These are phyloP conservation scores for Orchesella flavescens DNA, from an alignment of 2,888 invertebrate genomes.

Conservation along the genomic window DNA sequence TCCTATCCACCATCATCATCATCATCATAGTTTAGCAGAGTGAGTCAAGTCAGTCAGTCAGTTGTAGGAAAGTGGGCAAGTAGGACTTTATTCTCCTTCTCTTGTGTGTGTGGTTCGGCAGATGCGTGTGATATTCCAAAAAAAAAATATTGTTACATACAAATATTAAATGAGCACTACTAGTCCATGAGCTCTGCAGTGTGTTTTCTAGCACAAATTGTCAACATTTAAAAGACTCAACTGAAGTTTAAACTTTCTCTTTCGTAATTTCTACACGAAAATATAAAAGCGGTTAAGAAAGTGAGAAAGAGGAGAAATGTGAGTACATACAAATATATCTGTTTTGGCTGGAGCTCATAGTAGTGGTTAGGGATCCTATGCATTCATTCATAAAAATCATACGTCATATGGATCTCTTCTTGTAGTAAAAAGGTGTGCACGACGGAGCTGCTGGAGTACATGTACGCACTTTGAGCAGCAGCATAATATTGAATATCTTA, in stretches of 20 bases:
- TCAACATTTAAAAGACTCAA: not conserved
- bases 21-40: not conserved
- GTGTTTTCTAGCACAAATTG: not conserved
- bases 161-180: not conserved
- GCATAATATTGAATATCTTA: not conserved
- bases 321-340: not conserved
- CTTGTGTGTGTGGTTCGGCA: not conserved
- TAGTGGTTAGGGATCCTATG: not conserved
- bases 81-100: constrained; percentile 14
- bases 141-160: not conserved
- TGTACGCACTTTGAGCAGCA: not conserved
- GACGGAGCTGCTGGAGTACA: not conserved
- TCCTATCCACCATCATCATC: not conserved
- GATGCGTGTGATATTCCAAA: too few relatives aligned
- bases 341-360: not conserved
- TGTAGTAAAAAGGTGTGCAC: not conserved
- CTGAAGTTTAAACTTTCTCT: not conserved
- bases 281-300: not conserved
- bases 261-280: not conserved
- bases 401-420: not conserved
- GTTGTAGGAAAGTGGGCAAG: constrained; percentile 28
- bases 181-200: not conserved
- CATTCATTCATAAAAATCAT: constrained; percentile 1
- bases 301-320: not conserved
- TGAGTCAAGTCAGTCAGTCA: constrained; percentile 21